A percentile compares a stretch with the other conserved stretches of the same genome.
Evolutionary conservation across 2,113 vertebrate genomes (phyloP).

Genomic region (Salvelinus fontinalis): DNA sequence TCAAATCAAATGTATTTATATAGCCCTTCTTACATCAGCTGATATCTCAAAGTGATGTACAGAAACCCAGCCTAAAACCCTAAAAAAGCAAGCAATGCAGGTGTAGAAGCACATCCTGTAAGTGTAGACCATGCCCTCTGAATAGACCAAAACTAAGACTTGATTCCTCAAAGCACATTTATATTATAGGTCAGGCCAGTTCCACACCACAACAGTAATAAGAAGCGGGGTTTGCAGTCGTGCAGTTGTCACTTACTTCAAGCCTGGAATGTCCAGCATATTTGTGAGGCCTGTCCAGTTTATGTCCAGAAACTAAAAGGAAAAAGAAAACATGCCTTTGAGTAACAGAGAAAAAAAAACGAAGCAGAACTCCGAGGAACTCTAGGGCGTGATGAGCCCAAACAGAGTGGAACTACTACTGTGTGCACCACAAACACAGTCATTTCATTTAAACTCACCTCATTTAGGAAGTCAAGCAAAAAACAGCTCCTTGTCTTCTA

Average conservation of each 20-base stretch:
- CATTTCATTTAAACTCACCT: background rate
- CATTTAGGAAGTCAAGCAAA: background rate
- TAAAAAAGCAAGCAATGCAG: no score
- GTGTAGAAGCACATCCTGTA: no score
- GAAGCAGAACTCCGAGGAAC: background rate
- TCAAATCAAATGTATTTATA: no score
- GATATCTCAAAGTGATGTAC: no score
- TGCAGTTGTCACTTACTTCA: slow-evolving; percentile 85
- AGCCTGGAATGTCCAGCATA: slow-evolving; percentile 91
- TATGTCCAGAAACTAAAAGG: slow-evolving; percentile 88
- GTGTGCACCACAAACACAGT: background rate
- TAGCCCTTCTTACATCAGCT: no score
- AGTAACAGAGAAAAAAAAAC: background rate
- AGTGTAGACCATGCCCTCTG: background rate
- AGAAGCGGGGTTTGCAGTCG: no score
- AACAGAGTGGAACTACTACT: no score
- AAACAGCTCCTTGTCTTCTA: background rate
- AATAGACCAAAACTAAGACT: background rate
- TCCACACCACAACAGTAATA: background rate
- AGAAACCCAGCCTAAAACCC: no score
- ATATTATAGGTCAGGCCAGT: background rate
- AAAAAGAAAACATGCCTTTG: slow-evolving; percentile 4
- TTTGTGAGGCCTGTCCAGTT: slow-evolving; percentile 98
- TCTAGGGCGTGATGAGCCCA: background rate
- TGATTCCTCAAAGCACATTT: background rate